Evolutionary conservation across 2,888 invertebrate genomes (phyloP).

Genomic region (Bruchidius siliquastri): DNA sequence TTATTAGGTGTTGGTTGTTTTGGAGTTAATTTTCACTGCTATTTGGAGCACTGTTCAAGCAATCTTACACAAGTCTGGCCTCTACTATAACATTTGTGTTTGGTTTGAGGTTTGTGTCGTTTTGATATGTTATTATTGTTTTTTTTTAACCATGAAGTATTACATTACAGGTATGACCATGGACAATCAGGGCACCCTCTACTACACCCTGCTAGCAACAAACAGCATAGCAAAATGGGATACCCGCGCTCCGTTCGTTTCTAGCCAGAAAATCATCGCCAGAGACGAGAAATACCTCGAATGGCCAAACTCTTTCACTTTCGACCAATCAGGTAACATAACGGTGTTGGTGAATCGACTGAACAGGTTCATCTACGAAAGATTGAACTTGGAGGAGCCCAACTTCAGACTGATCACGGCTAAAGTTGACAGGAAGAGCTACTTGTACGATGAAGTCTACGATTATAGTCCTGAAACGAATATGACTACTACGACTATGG

Average conservation of each 20-base stretch:
- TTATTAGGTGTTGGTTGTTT: too few relatives aligned
- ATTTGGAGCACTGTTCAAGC: too few relatives aligned
- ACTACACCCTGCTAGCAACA: constrained; percentile 64
- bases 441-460: constrained; percentile 52
- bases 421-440: constrained; percentile 58
- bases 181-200: constrained; percentile 64
- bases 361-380: constrained; percentile 60
- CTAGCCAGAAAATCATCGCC: constrained; percentile 61
- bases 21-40: too few relatives aligned
- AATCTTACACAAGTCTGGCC: too few relatives aligned
- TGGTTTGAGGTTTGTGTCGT: too few relatives aligned
- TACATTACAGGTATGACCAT: constrained; percentile 69
- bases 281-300: constrained; percentile 64
- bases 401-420: constrained; percentile 66
- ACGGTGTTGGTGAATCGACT: constrained; percentile 66
- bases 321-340: constrained; percentile 61
- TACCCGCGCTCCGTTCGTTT: constrained; percentile 53
- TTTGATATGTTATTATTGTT: too few relatives aligned
- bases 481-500: constrained; percentile 7
- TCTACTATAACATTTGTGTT: too few relatives aligned
- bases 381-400: constrained; percentile 54
- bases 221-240: constrained; percentile 71
- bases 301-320: constrained; percentile 69
- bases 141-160: too few relatives aligned
- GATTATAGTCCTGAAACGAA: constrained; percentile 21